Base-by-base conservation (phyloP, 2,113 vertebrate species). In the Taxidea taxus region DNA sequence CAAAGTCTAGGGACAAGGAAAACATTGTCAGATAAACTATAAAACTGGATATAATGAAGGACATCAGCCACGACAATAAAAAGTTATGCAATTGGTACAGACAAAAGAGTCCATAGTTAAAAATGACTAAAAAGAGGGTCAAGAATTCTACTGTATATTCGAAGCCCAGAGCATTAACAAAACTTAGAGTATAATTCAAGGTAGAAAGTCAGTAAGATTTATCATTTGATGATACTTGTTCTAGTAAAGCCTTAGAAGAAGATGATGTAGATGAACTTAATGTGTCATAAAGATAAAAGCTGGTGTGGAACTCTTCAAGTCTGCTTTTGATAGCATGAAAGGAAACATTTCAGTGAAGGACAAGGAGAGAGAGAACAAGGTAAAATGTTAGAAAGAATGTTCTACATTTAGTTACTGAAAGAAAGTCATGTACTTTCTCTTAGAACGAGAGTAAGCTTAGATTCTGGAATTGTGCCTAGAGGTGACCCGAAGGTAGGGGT, bases 21-120 rank as follows among this genome's bases (percentile, higher is more conserved):
- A 92, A 91, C 39, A 87, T 6, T 74, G 34, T 93, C 29, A 87
- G 85, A 70, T 95, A 87, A 93, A 84, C 51, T 54, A 78, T 92
- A 95, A 97, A 95, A 90, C 23, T 72, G n/a, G n/a, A 81, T 21
- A 62, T 66, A 91, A 87, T 47, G 70, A 87, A 82, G 82, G 37
- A 42, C 37, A 81, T 90, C 20, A 39, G 10, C 56, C 77, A 87
- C 78, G 92, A 87, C 27, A 81, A 64, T 37, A 66, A 58, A 94
- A 82, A 58, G 23, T 68, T 93, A 86, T 25, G 27, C 11, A 74
- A 95, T 6, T 31, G 15, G 8, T 56, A 70, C 5, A 42, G 49
- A 54, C 4, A 15, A 86, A 81, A 72, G 44, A 64, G 58, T 94
- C 94, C n/a, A 56, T 49, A 84, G 47, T 84, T 84, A 54, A 87